Evolutionary conservation across 2,797 vertebrate species (phyloP), one percentile per base, ranked within the genome.

Genomic region (Vespertilio murinus): DNA sequence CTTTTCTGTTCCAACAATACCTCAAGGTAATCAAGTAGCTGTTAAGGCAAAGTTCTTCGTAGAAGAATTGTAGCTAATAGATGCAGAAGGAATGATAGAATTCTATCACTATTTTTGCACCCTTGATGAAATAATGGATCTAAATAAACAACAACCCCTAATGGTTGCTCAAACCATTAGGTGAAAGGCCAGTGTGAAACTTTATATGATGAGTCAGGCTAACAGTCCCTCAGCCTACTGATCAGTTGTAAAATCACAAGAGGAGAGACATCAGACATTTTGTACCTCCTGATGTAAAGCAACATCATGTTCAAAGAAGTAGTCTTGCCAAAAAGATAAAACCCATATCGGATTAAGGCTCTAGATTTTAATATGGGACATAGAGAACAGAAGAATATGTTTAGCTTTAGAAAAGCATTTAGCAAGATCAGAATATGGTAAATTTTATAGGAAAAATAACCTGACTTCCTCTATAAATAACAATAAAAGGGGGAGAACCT

Each of bases 51-150:
- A 71, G 16, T 81, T 93, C 61, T 79, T 65, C 20, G 6, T 30
- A 59, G 45, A 75, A 88, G 49, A 85, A 90, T 6, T 64, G 11
- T 11, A 78, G 74, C 42, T 77, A 91, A 85, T 49, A 91, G 82
- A n/a, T n/a, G n/a, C n/a, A n/a, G n/a, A n/a, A n/a, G n/a, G n/a
- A n/a, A n/a, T n/a, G n/a, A n/a, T n/a, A 88, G 30, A 91, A 85
- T 38, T 59, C n/a, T 45, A 71, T 75, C 38, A 70, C n/a, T 75
- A 22, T n/a, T 30, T 90, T 94, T 85, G 45, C 59, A 38, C 47
- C 92, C 77, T 84, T 92, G 86, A 94, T 87, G 86, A 92, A 52
- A 90, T 75, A 88, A 84, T 90, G 49, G 33, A 70, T 64, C 70
- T n/a, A n/a, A n/a, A n/a, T 85, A 70, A 91, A 91, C 40, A 84